Evolutionary conservation across 2,113 vertebrate genomes (phyloP), one percentile per base, ranked within the genome.

Genomic region (Pachypanchax playfairii): DNA sequence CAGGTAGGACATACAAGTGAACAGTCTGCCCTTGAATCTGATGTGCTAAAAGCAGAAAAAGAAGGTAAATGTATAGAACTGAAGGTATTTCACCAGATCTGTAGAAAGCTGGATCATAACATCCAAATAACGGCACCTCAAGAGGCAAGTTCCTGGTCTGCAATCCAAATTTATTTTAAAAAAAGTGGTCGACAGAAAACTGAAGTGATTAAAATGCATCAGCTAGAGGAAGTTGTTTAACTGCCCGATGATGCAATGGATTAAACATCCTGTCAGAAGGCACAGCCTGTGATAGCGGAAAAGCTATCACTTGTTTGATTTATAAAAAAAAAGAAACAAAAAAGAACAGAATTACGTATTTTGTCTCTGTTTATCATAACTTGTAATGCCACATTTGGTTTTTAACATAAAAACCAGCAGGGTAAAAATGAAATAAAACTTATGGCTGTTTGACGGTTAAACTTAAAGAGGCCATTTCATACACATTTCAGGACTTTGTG

Each of bases 361-460:
- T n/a, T n/a, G n/a, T n/a, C n/a, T n/a, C n/a, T 43, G 46, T 63
- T 65, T 54, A 50, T 38, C 50, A 48, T 3, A 5, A 26, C 21
- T 39, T 39, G 6, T 21, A 29, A 4, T 28, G 18, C 41, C 68
- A 49, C 61, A 13, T 54, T 39, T 51, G 18, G 6, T 29, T 49
- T 65, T 64, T 21, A 51, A 26, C 46, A 35, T 33, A 52, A 35
- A 43, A 50, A 31, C 10, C 6, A 68, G 46, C 14, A 48, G 7
- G 12, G 50, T 20, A 4, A 44, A 39, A 26, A 61, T 31, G 17
- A 22, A 54, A 17, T 55, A 5, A 48, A 54, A 48, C 28, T 1
- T 18, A 53, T 15, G 17, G 43, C 10, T 48, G 15, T 26, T 13
- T 38, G 13, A 39, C 25, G 36, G 33, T 26, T 38, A 36, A 1